Evolutionary conservation across 2,113 vertebrate species (phyloP).

Genomic region (Chamaetylas fuelleborni): DNA sequence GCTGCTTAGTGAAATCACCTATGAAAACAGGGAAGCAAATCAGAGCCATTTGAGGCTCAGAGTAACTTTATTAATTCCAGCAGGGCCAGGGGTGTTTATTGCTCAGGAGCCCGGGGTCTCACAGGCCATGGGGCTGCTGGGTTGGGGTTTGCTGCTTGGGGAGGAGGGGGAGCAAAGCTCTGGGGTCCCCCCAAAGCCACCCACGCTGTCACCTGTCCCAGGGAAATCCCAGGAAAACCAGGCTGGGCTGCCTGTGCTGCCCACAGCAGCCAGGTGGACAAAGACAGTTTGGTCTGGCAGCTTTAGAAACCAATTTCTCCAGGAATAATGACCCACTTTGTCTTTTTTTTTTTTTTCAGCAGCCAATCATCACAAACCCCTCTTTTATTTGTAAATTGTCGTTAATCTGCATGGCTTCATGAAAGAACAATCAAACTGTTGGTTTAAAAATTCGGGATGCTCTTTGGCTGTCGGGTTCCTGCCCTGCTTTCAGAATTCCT

Average conservation of each 20-base stretch:
- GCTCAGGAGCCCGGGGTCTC: background rate
- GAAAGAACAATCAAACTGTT: conserved; percentile 52
- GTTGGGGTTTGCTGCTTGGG: background rate
- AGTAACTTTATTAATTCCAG: conserved; percentile 89
- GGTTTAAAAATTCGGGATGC: conserved; percentile 53
- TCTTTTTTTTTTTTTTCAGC: background rate
- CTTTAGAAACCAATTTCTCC: background rate
- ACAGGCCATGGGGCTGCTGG: background rate
- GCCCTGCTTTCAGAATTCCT: conserved; percentile 70
- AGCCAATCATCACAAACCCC: background rate
- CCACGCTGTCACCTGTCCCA: fast-evolving
- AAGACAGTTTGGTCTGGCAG: background rate
- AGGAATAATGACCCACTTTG: background rate
- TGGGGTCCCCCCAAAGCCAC: background rate
- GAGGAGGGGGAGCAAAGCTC: background rate
- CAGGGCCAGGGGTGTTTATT: conserved; percentile 57
- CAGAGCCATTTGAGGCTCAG: conserved; percentile 82
- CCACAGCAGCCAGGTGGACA: background rate
- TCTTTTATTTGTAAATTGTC: conserved; percentile 59
- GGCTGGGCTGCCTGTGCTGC: fast-evolving
- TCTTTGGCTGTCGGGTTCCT: conserved; percentile 56
- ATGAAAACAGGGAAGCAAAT: conserved; percentile 89
- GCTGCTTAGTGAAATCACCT: conserved; percentile 91
- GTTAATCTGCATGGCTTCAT: conserved; percentile 69
- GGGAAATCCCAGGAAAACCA: background rate